phyloP scores from a whole-genome alignment of 2,113 vertebrate species.

The Melanocharis versteri region DNA sequence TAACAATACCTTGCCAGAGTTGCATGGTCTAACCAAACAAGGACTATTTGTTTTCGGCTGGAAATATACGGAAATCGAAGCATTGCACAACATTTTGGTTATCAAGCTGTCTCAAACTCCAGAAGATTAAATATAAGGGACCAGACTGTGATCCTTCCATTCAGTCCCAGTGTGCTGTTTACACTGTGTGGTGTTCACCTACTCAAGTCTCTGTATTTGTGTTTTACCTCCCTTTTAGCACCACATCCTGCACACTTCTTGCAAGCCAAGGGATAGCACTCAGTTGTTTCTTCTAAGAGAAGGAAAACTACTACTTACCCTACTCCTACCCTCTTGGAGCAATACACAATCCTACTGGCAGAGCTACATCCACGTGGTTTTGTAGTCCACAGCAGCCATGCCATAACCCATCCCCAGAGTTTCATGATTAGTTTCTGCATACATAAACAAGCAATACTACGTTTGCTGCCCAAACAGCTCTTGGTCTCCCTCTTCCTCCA shows the following conservation, averaged over 20 bases:
- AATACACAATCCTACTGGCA: background rate
- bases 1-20: constrained; percentile 47
- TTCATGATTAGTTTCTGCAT: background rate
- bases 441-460: too few species aligned
- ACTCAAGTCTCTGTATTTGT: background rate
- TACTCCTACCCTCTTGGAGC: background rate
- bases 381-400: background rate
- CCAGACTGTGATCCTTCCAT: background rate
- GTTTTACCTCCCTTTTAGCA: background rate
- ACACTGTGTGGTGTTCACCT: background rate
- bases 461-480: background rate
- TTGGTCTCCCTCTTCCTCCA: background rate
- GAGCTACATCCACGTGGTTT: background rate
- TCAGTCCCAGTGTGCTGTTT: background rate
- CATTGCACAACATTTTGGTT: constrained; percentile 25
- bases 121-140: constrained; percentile 4
- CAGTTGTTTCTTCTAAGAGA: background rate
- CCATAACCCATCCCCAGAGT: background rate
- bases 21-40: constrained; percentile 20
- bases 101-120: constrained; percentile 27
- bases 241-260: background rate
- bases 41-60: constrained; percentile 16
- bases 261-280: background rate
- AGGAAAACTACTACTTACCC: background rate
- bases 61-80: constrained; percentile 49